Evolutionary conservation across 2,113 vertebrate species (phyloP), one percentile per base, ranked within the genome.

Genomic region (Australoheros scitulus): DNA sequence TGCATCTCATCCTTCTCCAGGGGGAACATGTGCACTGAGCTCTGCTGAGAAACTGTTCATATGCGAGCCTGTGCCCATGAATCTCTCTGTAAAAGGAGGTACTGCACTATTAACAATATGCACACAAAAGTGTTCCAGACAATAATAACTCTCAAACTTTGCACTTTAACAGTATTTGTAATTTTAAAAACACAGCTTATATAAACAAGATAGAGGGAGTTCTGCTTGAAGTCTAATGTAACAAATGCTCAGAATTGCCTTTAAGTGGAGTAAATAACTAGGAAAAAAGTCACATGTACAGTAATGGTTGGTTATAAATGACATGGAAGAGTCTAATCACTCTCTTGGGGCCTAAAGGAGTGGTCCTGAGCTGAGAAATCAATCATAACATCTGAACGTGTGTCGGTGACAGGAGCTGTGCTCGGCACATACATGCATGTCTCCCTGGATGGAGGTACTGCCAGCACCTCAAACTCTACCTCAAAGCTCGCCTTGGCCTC

Each of bases 401-500:
- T 70, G 0, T 52, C 65, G 24, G 32, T 52, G 43, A 70, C 50
- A 9, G 50, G 50, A 55, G 50, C 3, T 18, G 18, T 1, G 8
- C 50, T 55, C 5, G 50, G 17, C 18, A 20, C 50, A 20, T 18
- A 20, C 3, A 0, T 68, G 3, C 0, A 3, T 3, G 63, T 83
- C 57, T 83, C 97, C 57, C 96, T 96, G 61, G 95, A 88, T 14
- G 97, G 94, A 0, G 97, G 83, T 3, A 4, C 88, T 1, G 91
- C 11, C 47, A 97, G 83, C 78, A 97, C 88, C 55, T 95, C 92
- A 34, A 98, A 96, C 3, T 93, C 60, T 68, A 96, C 96, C 86
- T 98, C 97, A 68, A 98, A 99, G 77, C 91, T 95, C 8, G 94
- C 95, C 89, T 91, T 1, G 0, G 96, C 96, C 64, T 98, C 97